Evolutionary conservation across 2,797 vertebrate species (phyloP), one percentile per base, ranked within the genome.

Genomic region (Clarias pachynema): DNA sequence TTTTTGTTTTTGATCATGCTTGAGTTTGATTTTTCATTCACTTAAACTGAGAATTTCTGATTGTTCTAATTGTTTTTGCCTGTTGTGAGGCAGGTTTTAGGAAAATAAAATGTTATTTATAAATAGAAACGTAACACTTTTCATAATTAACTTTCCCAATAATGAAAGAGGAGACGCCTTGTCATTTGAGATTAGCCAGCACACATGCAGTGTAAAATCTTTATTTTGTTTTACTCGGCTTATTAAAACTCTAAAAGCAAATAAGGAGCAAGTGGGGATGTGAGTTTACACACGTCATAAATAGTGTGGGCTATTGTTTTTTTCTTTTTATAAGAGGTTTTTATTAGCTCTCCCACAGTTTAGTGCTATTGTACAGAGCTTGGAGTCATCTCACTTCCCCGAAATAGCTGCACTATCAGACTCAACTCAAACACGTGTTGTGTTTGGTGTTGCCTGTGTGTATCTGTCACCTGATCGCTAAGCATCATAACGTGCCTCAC

Each of bases 221-320:
- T 34, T 0, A 6, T 62, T 40, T 62, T 62, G 57, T 26, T 62
- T 24, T 60, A 24, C 31, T 62, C 77, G 1, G 22, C 29, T n/a
- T 60, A 29, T 15, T 56, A 56, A 26, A 15, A 34, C 79, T 22
- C 63, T 81, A 18, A 81, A 69, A 22, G 49, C 26, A 72, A 74
- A 73, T 74, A 31, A 68, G 60, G 31, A 24, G 40, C 60, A 75
- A 59, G 84, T 85, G 69, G 31, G n/a, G 72, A 66, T 29, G 37
- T 26, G 44, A 81, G 49, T 44, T 66, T 40, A 24, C 9, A 29
- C 8, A 18, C 14, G 5, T 84, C 24, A 59, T 16, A 77, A 78
- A 66, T 34, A n/a, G 29, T 44, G 49, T 14, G 49, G 2, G 49
- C 49, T 53, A 53, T 53, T n/a, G 34, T 34, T 34, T 34, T 65